phyloP scores from a whole-genome alignment of 2,113 vertebrate species.

The Salvelinus sp. region DNA sequence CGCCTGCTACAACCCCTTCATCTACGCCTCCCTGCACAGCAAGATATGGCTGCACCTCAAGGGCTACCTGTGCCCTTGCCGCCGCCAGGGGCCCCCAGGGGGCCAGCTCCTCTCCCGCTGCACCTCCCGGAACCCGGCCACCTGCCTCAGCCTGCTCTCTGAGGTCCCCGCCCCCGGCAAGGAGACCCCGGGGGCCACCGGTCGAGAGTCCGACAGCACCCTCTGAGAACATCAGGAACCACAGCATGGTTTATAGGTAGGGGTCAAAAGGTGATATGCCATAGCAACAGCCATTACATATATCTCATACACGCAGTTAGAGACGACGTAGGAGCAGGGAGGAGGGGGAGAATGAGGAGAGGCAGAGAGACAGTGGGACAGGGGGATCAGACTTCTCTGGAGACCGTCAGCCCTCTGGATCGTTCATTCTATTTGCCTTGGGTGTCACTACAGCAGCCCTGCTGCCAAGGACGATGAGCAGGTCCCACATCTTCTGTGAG shows the following conservation, averaged over 20 bases:
- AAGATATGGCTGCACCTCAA: slow-evolving; percentile 74
- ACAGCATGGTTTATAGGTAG: background rate
- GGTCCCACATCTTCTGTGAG: background rate
- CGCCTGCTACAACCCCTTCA: slow-evolving; percentile 81
- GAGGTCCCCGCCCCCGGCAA: slow-evolving; percentile 18
- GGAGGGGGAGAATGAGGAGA: background rate
- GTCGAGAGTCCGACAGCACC: slow-evolving; percentile 2
- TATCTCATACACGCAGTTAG: background rate
- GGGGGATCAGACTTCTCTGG: background rate
- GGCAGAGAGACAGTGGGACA: background rate
- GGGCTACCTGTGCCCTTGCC: slow-evolving; percentile 64
- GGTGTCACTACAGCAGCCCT: background rate
- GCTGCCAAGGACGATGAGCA: slow-evolving; percentile 9
- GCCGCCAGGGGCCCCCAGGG: slow-evolving; percentile 13
- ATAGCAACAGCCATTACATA: background rate
- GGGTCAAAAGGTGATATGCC: background rate
- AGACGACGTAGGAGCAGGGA: no score
- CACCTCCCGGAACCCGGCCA: slow-evolving; percentile 23
- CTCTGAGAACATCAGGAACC: background rate
- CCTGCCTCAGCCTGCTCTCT: slow-evolving; percentile 34
- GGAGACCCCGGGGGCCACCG: background rate
- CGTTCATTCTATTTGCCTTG: slow-evolving; percentile 25
- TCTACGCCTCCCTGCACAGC: slow-evolving; percentile 80
- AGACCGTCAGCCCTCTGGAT: slow-evolving; percentile 6
- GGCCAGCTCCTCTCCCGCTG: slow-evolving; percentile 26